Evolutionary conservation across 2,797 vertebrate species (phyloP).

Genomic region (Delichon dasypus): DNA sequence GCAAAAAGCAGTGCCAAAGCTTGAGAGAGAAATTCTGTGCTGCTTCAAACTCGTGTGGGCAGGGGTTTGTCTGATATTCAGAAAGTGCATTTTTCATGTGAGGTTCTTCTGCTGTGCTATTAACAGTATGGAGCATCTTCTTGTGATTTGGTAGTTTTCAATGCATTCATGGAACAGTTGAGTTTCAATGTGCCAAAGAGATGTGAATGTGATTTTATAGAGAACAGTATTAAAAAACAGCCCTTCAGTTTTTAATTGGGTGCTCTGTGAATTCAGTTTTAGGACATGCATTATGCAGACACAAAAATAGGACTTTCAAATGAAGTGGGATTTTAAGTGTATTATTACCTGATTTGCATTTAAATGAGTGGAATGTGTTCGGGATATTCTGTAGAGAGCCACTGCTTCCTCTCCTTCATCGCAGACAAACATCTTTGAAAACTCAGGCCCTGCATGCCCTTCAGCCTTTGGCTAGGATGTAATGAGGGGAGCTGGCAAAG

Average conservation of each 20-base stretch:
- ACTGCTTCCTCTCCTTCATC: not conserved
- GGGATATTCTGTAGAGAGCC: not conserved
- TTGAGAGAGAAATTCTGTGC: not conserved
- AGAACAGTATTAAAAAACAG: not conserved
- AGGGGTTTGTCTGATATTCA: not conserved
- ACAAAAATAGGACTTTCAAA: not conserved
- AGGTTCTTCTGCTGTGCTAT: not conserved
- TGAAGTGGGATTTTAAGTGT: not conserved
- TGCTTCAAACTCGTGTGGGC: accelerated
- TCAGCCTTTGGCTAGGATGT: not conserved
- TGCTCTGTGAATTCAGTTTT: not conserved
- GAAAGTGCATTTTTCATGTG: not conserved
- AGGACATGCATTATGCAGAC: not conserved
- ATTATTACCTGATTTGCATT: slow-evolving; percentile 35
- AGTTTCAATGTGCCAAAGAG: not conserved
- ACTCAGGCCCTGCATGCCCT: not conserved
- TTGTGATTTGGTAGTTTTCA: not conserved
- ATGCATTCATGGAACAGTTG: not conserved
- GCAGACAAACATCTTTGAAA: not conserved
- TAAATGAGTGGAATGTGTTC: not conserved
- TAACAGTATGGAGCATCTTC: not conserved
- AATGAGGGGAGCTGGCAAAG: not conserved
- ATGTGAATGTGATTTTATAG: not conserved
- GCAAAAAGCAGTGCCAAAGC: not conserved
- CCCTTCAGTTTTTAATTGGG: not conserved